Conservation (phyloP, 2,113 vertebrate species). For the Zosterops lateralis region DNA sequence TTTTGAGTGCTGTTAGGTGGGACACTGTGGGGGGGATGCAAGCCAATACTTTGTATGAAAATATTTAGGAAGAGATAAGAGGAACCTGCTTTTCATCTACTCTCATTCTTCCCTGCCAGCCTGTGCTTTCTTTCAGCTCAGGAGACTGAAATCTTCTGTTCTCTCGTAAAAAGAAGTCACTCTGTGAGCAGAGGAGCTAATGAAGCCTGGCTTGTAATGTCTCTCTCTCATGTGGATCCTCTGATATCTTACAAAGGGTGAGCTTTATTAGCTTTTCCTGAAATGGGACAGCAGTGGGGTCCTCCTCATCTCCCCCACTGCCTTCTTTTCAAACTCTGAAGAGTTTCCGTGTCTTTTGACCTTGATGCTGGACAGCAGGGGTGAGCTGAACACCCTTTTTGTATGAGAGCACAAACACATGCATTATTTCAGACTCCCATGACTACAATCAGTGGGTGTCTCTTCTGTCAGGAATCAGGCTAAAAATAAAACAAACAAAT, state of each 20-base stretch:
- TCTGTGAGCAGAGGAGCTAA: conserved; percentile 57
- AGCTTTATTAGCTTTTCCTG: conserved; percentile 52
- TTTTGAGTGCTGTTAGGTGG: conserved; percentile 22
- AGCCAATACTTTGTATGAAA: conserved; percentile 30
- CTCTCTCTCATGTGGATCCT: conserved; percentile 27
- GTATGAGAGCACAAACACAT: background rate
- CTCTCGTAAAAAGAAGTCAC: conserved; percentile 41
- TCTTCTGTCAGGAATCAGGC: conserved; percentile 12
- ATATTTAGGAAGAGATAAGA: conserved; percentile 56
- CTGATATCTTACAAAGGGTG: conserved; percentile 53
- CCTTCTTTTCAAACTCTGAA: conserved; percentile 34
- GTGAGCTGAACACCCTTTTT: conserved; percentile 25
- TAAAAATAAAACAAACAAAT: conserved; percentile 57
- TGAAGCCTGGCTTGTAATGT: conserved; percentile 58
- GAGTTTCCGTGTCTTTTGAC: conserved; percentile 38
- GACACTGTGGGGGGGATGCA: background rate
- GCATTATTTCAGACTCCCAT: conserved; percentile 9
- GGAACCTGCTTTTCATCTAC: conserved; percentile 42
- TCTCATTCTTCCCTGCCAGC: conserved; percentile 42
- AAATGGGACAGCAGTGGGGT: conserved; percentile 52
- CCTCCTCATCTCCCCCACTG: conserved; percentile 29
- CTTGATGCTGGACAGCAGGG: conserved; percentile 47
- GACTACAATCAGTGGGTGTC: conserved; percentile 1
- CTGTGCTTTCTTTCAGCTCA: conserved; percentile 48
- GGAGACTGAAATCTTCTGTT: conserved; percentile 59